Evolutionary conservation across 1,140 invertebrate species (phyloP).

Genomic region (Nylanderia fulva): DNA sequence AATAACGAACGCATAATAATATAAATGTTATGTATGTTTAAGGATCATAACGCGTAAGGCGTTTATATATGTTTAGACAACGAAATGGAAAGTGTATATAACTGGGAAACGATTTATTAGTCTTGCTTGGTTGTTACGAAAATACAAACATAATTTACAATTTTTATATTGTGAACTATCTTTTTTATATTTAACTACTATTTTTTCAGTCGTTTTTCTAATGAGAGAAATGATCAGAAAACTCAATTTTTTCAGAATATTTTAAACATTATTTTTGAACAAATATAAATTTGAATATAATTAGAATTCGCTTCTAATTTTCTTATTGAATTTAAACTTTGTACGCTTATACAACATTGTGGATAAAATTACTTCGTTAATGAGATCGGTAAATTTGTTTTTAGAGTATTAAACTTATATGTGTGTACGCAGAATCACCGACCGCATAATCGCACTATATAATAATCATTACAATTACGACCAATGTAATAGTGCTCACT

Average conservation of each 20-base stretch:
- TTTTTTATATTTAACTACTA: not conserved
- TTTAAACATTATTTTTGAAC: conserved; percentile 4
- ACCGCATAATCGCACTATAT: conserved; percentile 72
- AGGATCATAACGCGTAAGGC: not conserved
- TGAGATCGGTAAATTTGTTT: not conserved
- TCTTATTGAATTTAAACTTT: not conserved
- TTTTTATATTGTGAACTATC: not conserved
- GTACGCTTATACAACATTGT: not conserved
- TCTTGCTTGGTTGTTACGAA: not conserved
- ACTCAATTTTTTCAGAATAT: not conserved
- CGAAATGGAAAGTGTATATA: conserved; percentile 36
- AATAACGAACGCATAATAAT: not conserved
- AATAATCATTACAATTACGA: conserved; percentile 80
- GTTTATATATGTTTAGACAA: conserved; percentile 31
- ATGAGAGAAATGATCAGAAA: not conserved
- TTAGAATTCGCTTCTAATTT: not conserved
- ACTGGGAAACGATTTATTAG: conserved; percentile 38
- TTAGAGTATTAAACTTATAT: not conserved
- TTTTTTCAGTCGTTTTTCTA: too few relatives aligned
- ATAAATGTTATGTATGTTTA: conserved; percentile 14
- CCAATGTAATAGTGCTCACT: conserved; percentile 74
- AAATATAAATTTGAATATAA: not conserved
- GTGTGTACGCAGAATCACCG: conserved; percentile 10
- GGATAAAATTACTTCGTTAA: conserved; percentile 27
- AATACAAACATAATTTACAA: conserved; percentile 2